phyloP scores from a whole-genome alignment of 2,113 vertebrate genomes.

The Erythrolamprus reginae region DNA sequence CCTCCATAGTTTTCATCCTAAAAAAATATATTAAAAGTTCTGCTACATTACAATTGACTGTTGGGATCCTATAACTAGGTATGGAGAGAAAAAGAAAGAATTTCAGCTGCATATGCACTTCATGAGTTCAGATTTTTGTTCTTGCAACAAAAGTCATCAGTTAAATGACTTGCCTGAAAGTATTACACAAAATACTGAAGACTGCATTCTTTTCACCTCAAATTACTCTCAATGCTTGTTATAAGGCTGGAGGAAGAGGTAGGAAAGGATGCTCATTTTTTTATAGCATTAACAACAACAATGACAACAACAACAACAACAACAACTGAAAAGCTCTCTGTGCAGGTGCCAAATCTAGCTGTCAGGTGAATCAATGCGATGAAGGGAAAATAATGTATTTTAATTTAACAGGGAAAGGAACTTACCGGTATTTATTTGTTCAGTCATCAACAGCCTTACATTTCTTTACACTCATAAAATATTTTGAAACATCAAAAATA shows the following conservation, averaged over 20 bases:
- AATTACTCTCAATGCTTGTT: constrained; percentile 29
- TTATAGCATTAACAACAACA: constrained; percentile 33
- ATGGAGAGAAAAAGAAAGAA: constrained; percentile 40
- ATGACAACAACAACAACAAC: constrained; percentile 27
- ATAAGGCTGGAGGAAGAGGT: neutral
- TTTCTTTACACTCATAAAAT: constrained; percentile 32
- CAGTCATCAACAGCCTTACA: constrained; percentile 46
- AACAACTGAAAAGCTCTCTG: constrained; percentile 21
- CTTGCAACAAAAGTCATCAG: constrained; percentile 43
- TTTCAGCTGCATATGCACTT: constrained; percentile 13
- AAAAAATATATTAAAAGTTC: neutral
- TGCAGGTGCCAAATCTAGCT: constrained; percentile 41
- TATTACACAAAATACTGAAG: constrained; percentile 40
- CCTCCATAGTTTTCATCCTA: neutral
- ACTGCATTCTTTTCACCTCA: constrained; percentile 39
- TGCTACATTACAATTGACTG: constrained; percentile 19
- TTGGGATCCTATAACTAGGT: constrained; percentile 18
- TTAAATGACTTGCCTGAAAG: constrained; percentile 48
- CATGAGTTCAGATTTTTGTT: constrained; percentile 38
- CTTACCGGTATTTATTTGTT: constrained; percentile 3
- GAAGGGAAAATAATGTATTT: constrained; percentile 42
- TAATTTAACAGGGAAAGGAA: constrained; percentile 44
- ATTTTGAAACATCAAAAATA: constrained; percentile 30
- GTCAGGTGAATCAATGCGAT: constrained; percentile 31
- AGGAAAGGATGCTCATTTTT: constrained; percentile 36